phyloP scores from a whole-genome alignment of 23 tunicate species.

The Trididemnum miniatum region DNA sequence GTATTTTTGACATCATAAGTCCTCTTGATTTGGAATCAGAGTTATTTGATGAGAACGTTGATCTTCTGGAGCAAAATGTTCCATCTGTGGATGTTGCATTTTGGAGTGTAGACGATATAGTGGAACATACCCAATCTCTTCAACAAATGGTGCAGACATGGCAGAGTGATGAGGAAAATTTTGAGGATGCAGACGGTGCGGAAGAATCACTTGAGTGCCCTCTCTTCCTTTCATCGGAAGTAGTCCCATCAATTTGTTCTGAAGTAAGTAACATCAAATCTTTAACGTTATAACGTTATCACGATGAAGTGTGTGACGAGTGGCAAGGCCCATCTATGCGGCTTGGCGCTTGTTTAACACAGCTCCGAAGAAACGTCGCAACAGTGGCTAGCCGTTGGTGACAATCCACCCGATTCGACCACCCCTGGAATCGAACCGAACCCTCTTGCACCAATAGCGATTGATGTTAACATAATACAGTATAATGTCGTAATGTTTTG shows the following conservation, averaged over 20 bases:
- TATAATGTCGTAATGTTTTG: too few species aligned
- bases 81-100: slow-evolving; percentile 41
- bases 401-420: too few species aligned
- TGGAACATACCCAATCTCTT: slow-evolving; percentile 53
- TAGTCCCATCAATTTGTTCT: slow-evolving; percentile 35
- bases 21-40: slow-evolving; percentile 22
- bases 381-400: too few species aligned
- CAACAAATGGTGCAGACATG: slow-evolving; percentile 49
- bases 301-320: too few species aligned
- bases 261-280: too few species aligned
- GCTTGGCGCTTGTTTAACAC: too few species aligned
- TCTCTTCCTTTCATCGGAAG: not conserved
- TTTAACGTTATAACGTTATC: too few species aligned
- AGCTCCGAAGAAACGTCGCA: too few species aligned
- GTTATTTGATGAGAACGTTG: slow-evolving; percentile 25
- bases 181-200: not conserved
- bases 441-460: too few species aligned
- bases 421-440: too few species aligned
- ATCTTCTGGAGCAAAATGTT: slow-evolving; percentile 16
- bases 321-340: too few species aligned
- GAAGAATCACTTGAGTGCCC: not conserved
- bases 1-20: slow-evolving; percentile 32
- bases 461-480: too few species aligned
- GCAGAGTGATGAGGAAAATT: slow-evolving; percentile 31
- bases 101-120: slow-evolving; percentile 79